Evolutionary conservation across 2,888 invertebrate genomes (phyloP), one percentile per base, ranked within the genome.

Genomic region (Ochropacha duplaris): DNA sequence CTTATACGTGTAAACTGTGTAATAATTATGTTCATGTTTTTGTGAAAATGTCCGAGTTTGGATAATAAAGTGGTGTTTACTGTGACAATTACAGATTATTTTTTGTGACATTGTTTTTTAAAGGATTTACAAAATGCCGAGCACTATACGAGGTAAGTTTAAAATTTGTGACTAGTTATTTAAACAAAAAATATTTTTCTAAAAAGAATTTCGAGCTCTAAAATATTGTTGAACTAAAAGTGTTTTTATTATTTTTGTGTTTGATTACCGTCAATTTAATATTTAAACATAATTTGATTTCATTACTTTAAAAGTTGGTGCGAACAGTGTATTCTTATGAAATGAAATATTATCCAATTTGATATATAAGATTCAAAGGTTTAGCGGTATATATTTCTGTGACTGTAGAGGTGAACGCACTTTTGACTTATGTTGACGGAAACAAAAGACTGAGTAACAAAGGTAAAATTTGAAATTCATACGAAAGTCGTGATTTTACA

Each of bases 111-210:
- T 55, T 57, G 57, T 56, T 60, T 54, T 57, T 68, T 62, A 69
- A 84, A 86, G 88, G 87, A 86, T 77, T 69, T 68, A 56, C 86
- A 92, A 88, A 84, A 93, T 93, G 93, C 93, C 93, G 63, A 93
- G 93, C 73, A 93, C 93, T 66, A 93, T 93, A 75, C 71, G 93
- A 93, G 93, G 93, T 93, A 69, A 85, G 88, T 82, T 66, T n/a
- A n/a, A n/a, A n/a, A n/a, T n/a, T n/a, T n/a, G n/a, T n/a, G n/a
- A n/a, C n/a, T n/a, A n/a, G n/a, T n/a, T n/a, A n/a, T 57, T 54
- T 12, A 34, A 14, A 4, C 4, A 34, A 34, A 28, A 28, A 24
- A 24, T 24, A 24, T 24, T 24, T 24, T 24, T n/a, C n/a, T n/a
- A n/a, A n/a, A n/a, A n/a, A n/a, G n/a, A n/a, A n/a, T n/a, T n/a